Evolutionary conservation across 2,888 invertebrate genomes (phyloP).

Genomic region (Eilema sororculum): DNA sequence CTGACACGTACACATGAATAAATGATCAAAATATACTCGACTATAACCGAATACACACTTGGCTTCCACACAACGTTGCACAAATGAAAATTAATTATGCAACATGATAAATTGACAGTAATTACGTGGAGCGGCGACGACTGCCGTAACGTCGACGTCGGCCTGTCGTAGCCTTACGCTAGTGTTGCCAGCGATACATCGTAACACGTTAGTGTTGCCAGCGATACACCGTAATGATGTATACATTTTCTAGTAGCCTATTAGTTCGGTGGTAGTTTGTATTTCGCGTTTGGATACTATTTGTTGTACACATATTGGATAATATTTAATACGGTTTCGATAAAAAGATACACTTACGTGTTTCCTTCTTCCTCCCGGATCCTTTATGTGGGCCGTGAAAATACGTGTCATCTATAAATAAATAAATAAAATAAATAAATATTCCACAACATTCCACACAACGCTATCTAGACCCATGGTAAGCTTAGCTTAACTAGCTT

Average conservation of each 20-base stretch:
- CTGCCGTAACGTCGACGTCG: conserved; percentile 36
- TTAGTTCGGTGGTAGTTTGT: conserved; percentile 3
- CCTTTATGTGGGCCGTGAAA: too few species aligned
- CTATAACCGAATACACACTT: conserved; percentile 65
- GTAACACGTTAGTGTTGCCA: too few species aligned
- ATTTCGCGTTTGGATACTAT: neutral
- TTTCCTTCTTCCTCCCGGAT: too few species aligned
- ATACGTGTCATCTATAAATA: too few species aligned
- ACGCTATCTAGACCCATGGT: too few species aligned
- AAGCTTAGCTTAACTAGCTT: too few species aligned
- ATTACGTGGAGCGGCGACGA: conserved; percentile 67
- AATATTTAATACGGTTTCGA: too few species aligned
- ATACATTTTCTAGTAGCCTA: conserved; percentile 9
- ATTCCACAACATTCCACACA: too few species aligned
- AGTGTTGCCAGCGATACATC: neutral
- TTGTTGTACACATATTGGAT: too few species aligned
- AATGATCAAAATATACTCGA: conserved; percentile 71
- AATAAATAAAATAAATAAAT: too few species aligned
- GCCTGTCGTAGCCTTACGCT: conserved; percentile 29
- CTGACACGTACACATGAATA: conserved; percentile 70
- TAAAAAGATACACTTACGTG: too few species aligned
- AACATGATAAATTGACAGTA: conserved; percentile 79
- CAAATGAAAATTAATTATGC: conserved; percentile 82
- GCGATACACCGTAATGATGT: neutral
- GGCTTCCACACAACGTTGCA: conserved; percentile 48